Conservation (phyloP, 2,888 invertebrate species). For the Slavum lentiscoides region DNA sequence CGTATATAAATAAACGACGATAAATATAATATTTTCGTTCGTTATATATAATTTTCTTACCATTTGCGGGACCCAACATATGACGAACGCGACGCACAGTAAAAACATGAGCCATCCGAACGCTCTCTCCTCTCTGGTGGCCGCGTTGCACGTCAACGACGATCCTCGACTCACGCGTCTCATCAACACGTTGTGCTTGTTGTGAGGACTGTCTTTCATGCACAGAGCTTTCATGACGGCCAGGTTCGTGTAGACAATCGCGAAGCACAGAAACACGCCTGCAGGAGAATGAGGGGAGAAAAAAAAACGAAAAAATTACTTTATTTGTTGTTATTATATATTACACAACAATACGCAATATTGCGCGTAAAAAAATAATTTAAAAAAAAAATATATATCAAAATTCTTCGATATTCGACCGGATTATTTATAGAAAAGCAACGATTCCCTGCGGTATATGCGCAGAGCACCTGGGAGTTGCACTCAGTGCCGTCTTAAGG, state of each 20-base stretch:
- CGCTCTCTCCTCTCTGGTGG: conserved; percentile 79
- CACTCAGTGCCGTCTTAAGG: no score
- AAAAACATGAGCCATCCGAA: conserved; percentile 84
- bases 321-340: no score
- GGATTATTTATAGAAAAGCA: no score
- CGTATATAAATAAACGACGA: no score
- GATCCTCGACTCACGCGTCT: conserved; percentile 60
- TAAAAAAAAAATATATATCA: no score
- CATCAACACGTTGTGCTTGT: conserved; percentile 60
- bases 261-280: conserved; percentile 74
- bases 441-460: no score
- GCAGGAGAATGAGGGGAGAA: conserved; percentile 54
- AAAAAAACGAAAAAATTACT: conserved; percentile 6
- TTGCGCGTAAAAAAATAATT: no score
- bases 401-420: no score
- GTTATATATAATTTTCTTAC: conserved; percentile 61
- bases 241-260: conserved; percentile 81
- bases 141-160: conserved; percentile 59
- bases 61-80: conserved; percentile 88
- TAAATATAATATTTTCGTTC: no score
- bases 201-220: conserved; percentile 55
- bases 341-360: no score
- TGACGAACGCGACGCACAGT: conserved; percentile 78
- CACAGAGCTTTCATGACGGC: conserved; percentile 77
- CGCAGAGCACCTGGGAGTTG: no score